Evolutionary conservation across 1,140 invertebrate species (phyloP).

Genomic region (Calephelis virginiensis): DNA sequence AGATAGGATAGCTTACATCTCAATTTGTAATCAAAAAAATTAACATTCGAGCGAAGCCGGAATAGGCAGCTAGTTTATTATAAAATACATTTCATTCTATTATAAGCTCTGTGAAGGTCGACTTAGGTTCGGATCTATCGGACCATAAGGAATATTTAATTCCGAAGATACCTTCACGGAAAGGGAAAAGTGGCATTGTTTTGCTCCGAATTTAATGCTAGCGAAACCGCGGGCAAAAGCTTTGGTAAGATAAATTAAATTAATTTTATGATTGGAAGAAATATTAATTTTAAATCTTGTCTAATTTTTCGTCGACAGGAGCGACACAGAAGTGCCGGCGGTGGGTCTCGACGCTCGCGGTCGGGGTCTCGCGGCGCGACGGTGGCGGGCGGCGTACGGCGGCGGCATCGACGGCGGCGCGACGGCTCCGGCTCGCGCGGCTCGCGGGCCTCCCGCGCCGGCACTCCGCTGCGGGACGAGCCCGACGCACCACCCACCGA

Average conservation of each 20-base stretch:
- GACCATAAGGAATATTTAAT: too few species aligned
- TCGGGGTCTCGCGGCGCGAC: conserved; percentile 50
- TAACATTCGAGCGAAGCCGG: too few species aligned
- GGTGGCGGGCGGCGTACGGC: conserved; percentile 49
- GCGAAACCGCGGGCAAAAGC: too few species aligned
- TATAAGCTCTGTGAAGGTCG: too few species aligned
- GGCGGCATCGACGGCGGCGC: conserved; percentile 51
- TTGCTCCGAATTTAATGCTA: too few species aligned
- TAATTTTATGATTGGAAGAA: not conserved
- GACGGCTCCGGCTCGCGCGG: conserved; percentile 60
- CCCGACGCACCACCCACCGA: conserved; percentile 87
- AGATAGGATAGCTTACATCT: too few species aligned
- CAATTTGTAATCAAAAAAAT: too few species aligned
- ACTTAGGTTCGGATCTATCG: too few species aligned
- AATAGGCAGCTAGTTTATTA: too few species aligned
- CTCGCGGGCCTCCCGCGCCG: conserved; percentile 81
- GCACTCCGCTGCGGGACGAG: conserved; percentile 91
- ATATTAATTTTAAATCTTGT: not conserved
- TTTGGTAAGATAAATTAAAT: not conserved
- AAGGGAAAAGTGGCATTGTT: too few species aligned
- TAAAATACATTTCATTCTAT: too few species aligned
- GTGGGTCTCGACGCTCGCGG: conserved; percentile 47
- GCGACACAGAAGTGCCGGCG: conserved; percentile 54
- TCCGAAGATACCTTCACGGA: too few species aligned
- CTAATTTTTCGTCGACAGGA: conserved; percentile 44